These are phyloP conservation scores for Lerema accius DNA, from an alignment of 1,140 invertebrate species.

Conservation along the genomic window DNA sequence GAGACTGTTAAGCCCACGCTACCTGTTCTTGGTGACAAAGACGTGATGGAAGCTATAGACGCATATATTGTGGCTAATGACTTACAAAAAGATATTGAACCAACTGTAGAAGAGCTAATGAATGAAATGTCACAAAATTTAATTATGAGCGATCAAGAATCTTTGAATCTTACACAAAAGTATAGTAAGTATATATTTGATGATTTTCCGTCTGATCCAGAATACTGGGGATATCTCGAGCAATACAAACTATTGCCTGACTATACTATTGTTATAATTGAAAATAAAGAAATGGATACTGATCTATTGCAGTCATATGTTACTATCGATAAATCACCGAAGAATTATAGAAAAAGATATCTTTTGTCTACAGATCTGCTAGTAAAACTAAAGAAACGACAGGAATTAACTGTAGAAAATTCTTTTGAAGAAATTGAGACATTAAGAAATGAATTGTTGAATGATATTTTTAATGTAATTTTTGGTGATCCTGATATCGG, in stretches of 20 bases:
- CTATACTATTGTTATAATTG: slow-evolving; percentile 79
- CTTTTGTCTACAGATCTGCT: slow-evolving; percentile 56
- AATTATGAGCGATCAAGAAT: slow-evolving; percentile 59
- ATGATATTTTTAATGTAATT: slow-evolving; percentile 35
- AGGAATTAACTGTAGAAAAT: slow-evolving; percentile 32
- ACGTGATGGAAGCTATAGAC: slow-evolving; percentile 63
- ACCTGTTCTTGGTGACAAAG: slow-evolving; percentile 63
- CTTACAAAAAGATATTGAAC: slow-evolving; percentile 65
- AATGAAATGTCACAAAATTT: slow-evolving; percentile 70
- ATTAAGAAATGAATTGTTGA: slow-evolving; percentile 46
- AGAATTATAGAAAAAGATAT: slow-evolving; percentile 61
- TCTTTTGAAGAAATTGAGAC: slow-evolving; percentile 44
- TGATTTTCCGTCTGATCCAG: slow-evolving; percentile 78
- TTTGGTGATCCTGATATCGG: slow-evolving; percentile 32
- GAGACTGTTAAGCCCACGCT: slow-evolving; percentile 52
- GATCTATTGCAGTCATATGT: slow-evolving; percentile 65
- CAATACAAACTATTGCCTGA: slow-evolving; percentile 78
- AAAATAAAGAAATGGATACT: slow-evolving; percentile 74
- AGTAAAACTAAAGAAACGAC: slow-evolving; percentile 55
- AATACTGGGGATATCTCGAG: slow-evolving; percentile 74
- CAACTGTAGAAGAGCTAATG: slow-evolving; percentile 62
- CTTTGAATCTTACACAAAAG: slow-evolving; percentile 45
- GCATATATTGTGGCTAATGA: slow-evolving; percentile 66
- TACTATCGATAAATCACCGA: slow-evolving; percentile 51
- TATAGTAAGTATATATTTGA: slow-evolving; percentile 84